Percentiles rank a stretch among this genome's conserved stretches.
phyloP scores from a whole-genome alignment of 2,797 vertebrate genomes.

The Xerus rutilus region DNA sequence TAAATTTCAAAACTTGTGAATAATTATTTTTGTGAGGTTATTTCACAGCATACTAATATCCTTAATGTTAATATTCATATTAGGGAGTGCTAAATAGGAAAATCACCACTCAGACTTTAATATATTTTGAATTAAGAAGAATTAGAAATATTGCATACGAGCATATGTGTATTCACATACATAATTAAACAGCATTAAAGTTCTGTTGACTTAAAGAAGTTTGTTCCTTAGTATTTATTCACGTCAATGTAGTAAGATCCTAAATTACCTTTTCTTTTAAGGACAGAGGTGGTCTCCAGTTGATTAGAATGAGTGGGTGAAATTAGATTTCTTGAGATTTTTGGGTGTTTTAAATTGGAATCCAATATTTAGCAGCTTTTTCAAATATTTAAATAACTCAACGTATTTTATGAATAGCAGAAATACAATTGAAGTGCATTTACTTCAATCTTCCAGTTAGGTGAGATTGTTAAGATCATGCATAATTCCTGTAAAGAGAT shows the following conservation, averaged over 20 bases:
- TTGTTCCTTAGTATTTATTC: background rate
- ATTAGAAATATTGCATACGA: background rate
- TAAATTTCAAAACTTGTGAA: background rate
- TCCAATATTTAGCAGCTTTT: background rate
- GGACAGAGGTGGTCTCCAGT: background rate
- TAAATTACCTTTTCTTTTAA: conserved; percentile 32
- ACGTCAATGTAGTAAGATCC: background rate
- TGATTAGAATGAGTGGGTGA: background rate
- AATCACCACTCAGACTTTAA: background rate
- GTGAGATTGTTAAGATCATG: background rate
- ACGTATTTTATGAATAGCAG: background rate
- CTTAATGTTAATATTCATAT: background rate
- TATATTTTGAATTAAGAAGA: background rate
- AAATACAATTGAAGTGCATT: background rate
- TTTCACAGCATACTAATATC: background rate
- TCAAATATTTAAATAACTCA: conserved; percentile 32
- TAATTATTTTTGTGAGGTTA: background rate
- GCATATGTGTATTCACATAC: background rate
- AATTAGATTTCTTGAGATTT: conserved; percentile 48
- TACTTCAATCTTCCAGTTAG: conserved; percentile 1
- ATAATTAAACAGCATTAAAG: background rate
- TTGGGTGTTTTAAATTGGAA: background rate
- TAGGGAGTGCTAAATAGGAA: background rate
- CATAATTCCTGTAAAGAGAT: background rate
- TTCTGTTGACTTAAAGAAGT: conserved; percentile 6